Percentiles rank a stretch among this genome's conserved stretches.
These are phyloP conservation scores for Alectura lathami DNA, from an alignment of 2,113 vertebrate species.

Conservation along the genomic window DNA sequence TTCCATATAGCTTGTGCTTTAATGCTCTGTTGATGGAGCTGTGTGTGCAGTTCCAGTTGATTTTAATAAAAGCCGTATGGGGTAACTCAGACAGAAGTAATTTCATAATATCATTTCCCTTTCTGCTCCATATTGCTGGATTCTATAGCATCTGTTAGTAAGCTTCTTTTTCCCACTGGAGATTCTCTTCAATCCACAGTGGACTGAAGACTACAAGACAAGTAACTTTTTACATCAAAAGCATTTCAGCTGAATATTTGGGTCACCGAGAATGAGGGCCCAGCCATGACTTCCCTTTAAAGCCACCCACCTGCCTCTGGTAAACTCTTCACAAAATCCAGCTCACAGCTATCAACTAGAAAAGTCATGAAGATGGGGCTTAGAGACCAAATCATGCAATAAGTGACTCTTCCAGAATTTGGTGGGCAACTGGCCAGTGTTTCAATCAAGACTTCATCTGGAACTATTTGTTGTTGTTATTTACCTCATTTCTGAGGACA, in stretches of 20 bases:
- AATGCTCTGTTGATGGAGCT: not conserved
- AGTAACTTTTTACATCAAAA: not conserved
- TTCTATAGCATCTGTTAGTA: slow-evolving; percentile 58
- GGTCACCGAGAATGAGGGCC: not conserved
- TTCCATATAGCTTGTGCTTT: not conserved
- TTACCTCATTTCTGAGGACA: not conserved
- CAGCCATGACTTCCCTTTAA: not conserved
- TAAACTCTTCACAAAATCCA: not conserved
- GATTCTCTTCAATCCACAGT: not conserved
- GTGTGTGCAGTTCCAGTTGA: not conserved
- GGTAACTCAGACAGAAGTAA: slow-evolving; percentile 42
- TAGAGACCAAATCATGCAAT: fast-evolving
- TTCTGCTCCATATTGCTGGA: slow-evolving; percentile 28
- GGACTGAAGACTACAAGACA: not conserved
- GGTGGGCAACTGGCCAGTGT: not conserved
- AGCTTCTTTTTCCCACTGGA: slow-evolving; percentile 32
- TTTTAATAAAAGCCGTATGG: slow-evolving; percentile 29
- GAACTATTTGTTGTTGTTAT: not conserved
- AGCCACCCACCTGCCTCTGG: not conserved
- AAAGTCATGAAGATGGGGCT: not conserved
- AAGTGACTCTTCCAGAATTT: not conserved
- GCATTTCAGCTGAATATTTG: not conserved
- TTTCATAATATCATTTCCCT: slow-evolving; percentile 24
- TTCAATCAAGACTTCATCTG: not conserved
- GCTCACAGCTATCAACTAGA: not conserved